Evolutionary conservation across 1,140 invertebrate genomes (phyloP).

Genomic region (Lucilia sericata): DNA sequence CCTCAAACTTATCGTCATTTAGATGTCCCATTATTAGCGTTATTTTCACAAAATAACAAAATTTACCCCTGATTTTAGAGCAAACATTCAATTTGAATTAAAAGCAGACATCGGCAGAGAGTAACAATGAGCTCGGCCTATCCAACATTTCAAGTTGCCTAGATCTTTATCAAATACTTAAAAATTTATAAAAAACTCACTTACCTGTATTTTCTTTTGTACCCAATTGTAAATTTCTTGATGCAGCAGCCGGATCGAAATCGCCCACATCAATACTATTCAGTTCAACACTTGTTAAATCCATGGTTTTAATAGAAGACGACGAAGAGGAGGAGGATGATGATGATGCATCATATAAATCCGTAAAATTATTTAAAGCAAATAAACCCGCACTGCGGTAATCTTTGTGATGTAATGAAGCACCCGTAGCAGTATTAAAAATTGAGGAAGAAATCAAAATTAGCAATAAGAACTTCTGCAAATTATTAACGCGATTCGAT

Average conservation of each 20-base stretch:
- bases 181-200: not conserved
- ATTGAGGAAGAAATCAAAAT: not conserved
- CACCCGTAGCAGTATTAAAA: not conserved
- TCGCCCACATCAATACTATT: constrained; percentile 6
- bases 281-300: constrained; percentile 37
- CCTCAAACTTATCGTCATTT: too few relatives aligned
- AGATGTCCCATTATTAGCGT: too few relatives aligned
- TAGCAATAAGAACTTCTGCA: not conserved
- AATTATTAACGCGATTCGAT: not conserved
- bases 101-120: too few relatives aligned
- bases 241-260: not conserved
- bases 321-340: not conserved
- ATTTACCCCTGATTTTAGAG: too few relatives aligned
- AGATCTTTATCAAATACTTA: too few relatives aligned
- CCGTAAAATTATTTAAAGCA: constrained; percentile 44
- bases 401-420: constrained; percentile 40
- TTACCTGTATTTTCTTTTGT: constrained; percentile 40
- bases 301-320: constrained; percentile 30
- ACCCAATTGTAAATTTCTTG: constrained; percentile 35
- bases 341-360: constrained; percentile 38
- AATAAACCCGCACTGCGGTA: constrained; percentile 44
- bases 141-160: too few relatives aligned
- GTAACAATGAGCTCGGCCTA: too few relatives aligned
- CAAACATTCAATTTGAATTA: too few relatives aligned
- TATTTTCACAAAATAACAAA: too few relatives aligned